phyloP scores from a whole-genome alignment of 1,140 invertebrate genomes.

The Drosophila pandora region DNA sequence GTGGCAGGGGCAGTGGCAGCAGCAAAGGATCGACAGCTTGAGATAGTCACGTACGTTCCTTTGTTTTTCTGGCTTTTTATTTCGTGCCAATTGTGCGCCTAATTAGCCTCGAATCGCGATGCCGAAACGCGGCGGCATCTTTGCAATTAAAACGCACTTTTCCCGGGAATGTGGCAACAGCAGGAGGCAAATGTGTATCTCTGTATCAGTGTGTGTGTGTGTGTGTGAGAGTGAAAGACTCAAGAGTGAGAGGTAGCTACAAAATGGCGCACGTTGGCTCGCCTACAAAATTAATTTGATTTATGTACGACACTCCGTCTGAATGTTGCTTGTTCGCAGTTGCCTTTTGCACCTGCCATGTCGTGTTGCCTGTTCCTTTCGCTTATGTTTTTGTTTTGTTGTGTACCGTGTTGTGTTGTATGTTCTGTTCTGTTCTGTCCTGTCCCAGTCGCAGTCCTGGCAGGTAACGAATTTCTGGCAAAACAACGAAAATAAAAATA shows the following conservation, averaged over 20 bases:
- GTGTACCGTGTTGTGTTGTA: background rate
- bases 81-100: constrained; percentile 79
- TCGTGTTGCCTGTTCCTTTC: constrained; percentile 38
- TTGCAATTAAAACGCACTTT: constrained; percentile 82
- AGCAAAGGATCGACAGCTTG: constrained; percentile 67
- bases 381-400: background rate
- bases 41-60: constrained; percentile 76
- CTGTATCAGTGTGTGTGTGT: background rate
- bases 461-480: constrained; percentile 75
- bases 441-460: constrained; percentile 16
- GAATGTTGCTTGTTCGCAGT: constrained; percentile 49
- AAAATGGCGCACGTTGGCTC: constrained; percentile 73
- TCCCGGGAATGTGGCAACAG: constrained; percentile 11
- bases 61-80: constrained; percentile 76
- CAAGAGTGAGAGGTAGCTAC: constrained; percentile 22
- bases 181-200: background rate
- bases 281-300: constrained; percentile 82
- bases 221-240: constrained; percentile 3
- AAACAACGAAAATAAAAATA: constrained; percentile 79
- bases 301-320: constrained; percentile 58
- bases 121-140: constrained; percentile 62
- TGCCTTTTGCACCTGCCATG: constrained; percentile 59
- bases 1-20: background rate
- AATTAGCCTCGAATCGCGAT: constrained; percentile 75
- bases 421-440: constrained; percentile 16